Base-by-base conservation (phyloP, 1,140 invertebrate genomes). In the Drosophila sp. region DNA sequence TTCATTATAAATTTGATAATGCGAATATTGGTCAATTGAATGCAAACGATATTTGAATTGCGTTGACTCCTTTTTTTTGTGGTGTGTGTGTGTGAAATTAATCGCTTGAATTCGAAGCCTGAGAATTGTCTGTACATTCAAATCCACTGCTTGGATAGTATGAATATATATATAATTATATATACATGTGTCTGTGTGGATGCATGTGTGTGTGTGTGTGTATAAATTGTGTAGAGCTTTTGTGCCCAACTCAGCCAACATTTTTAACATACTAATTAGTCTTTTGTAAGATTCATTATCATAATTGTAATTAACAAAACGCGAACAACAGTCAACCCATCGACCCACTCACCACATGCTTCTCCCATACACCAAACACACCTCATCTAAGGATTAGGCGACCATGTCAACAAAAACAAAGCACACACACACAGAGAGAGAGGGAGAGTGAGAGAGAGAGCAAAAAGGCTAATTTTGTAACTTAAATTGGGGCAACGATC, bases 241-340 rank as follows among this genome's bases (percentile, higher is more conserved):
- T 82, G 83, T 80, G 79, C 76, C 44, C 25, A 50, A 23, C 44
- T 50, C 65, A 64, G 79, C 58, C 70, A 70, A 74, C 83, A 83
- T 83, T 86, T 86, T 86, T 83, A 86, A 81, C 83, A 86, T 86
- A 87, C 83, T 86, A 86, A 86, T 86, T 86, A 86, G 83, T 71
- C 76, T 80, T 87, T 87, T 83, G 79, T 73, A 86, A 83, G 83
- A 86, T 83, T 86, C 83, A 86, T 86, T 86, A 86, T 87, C 83
- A 86, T 86, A 87, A 86, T 87, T 86, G 83, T 73, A 86, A 86
- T 86, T 87, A 86, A 87, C 83, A 86, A 86, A 86, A 86, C 71
- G 75, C 75, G 54, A 69, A 68, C 60, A 65, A 68, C 61, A 67
- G 60, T 61, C 47, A 35, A 38, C 7, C 32, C 40, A 40, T 54